These are phyloP conservation scores for Drosophila helvetica DNA, from an alignment of 2,888 invertebrate genomes.

Conservation along the genomic window DNA sequence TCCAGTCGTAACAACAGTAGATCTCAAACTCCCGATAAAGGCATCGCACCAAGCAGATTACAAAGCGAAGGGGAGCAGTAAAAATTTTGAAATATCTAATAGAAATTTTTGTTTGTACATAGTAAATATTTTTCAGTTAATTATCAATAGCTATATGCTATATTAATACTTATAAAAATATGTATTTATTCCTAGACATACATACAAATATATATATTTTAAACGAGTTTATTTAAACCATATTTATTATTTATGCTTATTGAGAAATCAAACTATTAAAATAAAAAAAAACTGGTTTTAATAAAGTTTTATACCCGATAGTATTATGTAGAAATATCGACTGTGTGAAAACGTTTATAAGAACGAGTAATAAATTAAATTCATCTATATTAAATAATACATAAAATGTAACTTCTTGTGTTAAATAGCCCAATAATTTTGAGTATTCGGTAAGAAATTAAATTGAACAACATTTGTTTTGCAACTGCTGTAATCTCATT, in stretches of 20 bases:
- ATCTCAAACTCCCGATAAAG: conserved; percentile 75
- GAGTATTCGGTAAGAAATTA: conserved; percentile 58
- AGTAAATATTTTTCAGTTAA: conserved; percentile 32
- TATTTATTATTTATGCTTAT: conserved; percentile 42
- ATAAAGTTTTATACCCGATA: conserved; percentile 38
- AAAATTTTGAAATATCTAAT: conserved; percentile 1
- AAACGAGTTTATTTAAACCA: conserved; percentile 26
- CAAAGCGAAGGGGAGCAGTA: conserved; percentile 73
- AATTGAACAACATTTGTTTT: conserved; percentile 51
- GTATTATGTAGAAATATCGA: conserved; percentile 43
- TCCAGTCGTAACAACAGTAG: conserved; percentile 73
- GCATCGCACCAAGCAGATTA: conserved; percentile 52
- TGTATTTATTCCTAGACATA: background rate
- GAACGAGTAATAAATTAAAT: conserved; percentile 38
- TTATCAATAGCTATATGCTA: conserved; percentile 28
- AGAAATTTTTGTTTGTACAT: conserved; percentile 35
- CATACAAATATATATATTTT: background rate
- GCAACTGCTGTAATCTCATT: conserved; percentile 52
- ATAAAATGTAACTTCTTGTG: conserved; percentile 56
- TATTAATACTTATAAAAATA: conserved; percentile 20
- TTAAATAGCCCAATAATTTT: conserved; percentile 65
- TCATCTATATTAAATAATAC: conserved; percentile 43
- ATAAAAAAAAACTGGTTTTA: conserved; percentile 43
- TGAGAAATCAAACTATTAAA: conserved; percentile 36
- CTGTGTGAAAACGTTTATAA: conserved; percentile 37